These are phyloP conservation scores for Alethe castanea DNA, from an alignment of 2,113 vertebrate species.

Conservation along the genomic window DNA sequence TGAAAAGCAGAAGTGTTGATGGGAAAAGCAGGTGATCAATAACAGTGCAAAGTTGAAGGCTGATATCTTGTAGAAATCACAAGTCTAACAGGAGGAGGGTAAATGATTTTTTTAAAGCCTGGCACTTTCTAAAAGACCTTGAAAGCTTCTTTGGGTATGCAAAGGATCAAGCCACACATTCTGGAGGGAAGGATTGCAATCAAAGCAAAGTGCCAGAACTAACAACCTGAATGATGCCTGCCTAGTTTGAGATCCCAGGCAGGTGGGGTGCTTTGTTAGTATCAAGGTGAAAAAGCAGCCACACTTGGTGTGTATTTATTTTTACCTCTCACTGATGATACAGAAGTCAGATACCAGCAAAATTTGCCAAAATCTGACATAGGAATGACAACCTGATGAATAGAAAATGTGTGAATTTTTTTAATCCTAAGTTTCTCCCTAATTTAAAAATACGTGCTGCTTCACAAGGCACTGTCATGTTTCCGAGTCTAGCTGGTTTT, in stretches of 20 bases:
- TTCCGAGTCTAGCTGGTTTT: neutral
- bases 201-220: neutral
- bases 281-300: neutral
- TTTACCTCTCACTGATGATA: neutral
- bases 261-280: neutral
- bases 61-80: neutral
- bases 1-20: neutral
- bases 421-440: neutral
- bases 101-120: neutral
- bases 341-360: neutral
- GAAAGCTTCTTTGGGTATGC: neutral
- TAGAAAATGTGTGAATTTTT: slow-evolving; percentile 4
- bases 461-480: neutral
- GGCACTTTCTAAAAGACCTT: neutral
- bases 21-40: neutral
- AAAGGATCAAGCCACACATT: neutral
- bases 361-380: neutral
- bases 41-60: neutral
- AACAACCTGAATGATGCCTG: neutral
- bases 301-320: neutral
- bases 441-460: neutral
- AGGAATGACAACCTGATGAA: slow-evolving; percentile 21
- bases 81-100: neutral
- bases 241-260: neutral
- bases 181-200: neutral